Conservation (phyloP, 2,113 vertebrate genomes). For the Astur gentilis region DNA sequence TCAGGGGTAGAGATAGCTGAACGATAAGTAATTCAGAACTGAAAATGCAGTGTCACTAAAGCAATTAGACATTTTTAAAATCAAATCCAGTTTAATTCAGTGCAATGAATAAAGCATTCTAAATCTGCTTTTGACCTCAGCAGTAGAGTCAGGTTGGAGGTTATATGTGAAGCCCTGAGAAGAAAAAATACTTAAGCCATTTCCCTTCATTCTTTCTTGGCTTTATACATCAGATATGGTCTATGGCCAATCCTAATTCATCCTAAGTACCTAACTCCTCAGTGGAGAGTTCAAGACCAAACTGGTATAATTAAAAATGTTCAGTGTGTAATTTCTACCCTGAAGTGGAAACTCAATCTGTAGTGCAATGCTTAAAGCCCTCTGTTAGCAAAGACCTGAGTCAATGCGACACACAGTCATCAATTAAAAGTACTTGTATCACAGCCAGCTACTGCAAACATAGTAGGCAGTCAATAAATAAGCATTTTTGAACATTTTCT, state of each 20-base stretch:
- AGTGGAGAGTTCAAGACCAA: not conserved
- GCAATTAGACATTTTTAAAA: not conserved
- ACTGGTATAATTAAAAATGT: fast-evolving
- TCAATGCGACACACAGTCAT: not conserved
- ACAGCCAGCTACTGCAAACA: not conserved
- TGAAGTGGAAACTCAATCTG: not conserved
- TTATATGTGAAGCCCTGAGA: not conserved
- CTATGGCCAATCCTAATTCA: not conserved
- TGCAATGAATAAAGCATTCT: not conserved
- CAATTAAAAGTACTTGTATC: not conserved
- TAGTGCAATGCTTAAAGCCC: not conserved
- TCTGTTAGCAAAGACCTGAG: not conserved
- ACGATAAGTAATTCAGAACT: not conserved
- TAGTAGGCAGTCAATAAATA: not conserved
- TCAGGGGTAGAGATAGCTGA: not conserved
- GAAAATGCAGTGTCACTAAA: not conserved
- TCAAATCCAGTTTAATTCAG: not conserved
- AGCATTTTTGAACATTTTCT: not conserved
- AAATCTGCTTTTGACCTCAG: not conserved
- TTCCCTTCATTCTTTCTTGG: not conserved
- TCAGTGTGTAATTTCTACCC: not conserved
- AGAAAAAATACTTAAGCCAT: not conserved
- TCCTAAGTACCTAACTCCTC: not conserved
- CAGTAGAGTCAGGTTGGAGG: not conserved
- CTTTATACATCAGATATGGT: fast-evolving